Percentiles rank a stretch among this genome's conserved stretches.
phyloP scores from a whole-genome alignment of 2,113 vertebrate genomes.

The Natator depressus region DNA sequence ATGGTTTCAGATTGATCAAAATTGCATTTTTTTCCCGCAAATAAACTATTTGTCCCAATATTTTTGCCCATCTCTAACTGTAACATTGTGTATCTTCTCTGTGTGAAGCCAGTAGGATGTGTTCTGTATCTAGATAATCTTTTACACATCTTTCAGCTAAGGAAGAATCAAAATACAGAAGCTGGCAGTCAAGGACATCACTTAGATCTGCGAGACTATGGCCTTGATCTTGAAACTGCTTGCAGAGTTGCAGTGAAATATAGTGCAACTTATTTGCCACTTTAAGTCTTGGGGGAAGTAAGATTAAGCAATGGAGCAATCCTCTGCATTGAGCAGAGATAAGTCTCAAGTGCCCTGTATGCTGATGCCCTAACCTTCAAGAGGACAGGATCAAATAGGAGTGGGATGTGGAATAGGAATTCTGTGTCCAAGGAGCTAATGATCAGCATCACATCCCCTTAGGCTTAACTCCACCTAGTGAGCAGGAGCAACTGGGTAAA shows the following conservation, averaged over 20 bases:
- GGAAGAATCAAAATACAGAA: background rate
- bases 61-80: background rate
- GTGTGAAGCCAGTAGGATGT: background rate
- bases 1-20: background rate
- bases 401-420: background rate
- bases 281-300: background rate
- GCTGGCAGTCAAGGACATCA: background rate
- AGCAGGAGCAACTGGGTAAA: background rate
- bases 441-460: background rate
- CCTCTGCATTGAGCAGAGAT: background rate
- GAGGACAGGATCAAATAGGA: background rate
- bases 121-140: background rate
- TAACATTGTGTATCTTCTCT: background rate
- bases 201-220: background rate
- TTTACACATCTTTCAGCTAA: background rate
- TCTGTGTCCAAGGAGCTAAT: background rate
- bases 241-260: background rate
- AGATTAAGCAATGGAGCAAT: background rate
- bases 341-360: background rate
- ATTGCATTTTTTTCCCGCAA: background rate
- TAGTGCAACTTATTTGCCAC: background rate
- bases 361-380: background rate
- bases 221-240: background rate
- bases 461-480: background rate
- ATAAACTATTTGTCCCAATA: background rate